Conservation (phyloP, 2,797 vertebrate species). For the Rachycentron canadum region DNA sequence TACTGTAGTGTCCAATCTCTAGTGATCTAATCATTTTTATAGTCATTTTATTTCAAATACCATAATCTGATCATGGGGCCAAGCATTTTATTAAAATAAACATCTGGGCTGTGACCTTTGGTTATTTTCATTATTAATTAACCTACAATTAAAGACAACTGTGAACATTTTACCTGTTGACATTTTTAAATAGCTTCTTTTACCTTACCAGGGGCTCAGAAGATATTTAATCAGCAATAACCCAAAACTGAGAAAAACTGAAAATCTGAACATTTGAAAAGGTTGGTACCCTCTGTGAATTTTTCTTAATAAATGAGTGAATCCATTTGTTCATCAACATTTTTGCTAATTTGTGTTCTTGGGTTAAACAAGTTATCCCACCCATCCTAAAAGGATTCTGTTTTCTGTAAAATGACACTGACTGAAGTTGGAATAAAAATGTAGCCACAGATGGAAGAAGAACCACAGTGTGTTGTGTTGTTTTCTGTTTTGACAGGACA, state of each 20-base stretch:
- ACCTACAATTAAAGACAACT: too few relatives aligned
- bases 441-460: slow-evolving; percentile 2
- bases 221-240: too few relatives aligned
- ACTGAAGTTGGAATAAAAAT: neutral
- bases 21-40: neutral
- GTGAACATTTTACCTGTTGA: too few relatives aligned
- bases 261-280: neutral
- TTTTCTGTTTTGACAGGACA: slow-evolving; percentile 27
- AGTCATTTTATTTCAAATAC: too few relatives aligned
- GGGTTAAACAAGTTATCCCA: neutral
- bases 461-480: slow-evolving; percentile 6
- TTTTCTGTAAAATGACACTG: neutral
- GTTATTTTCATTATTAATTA: too few relatives aligned
- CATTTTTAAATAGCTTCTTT: too few relatives aligned
- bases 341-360: neutral
- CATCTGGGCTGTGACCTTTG: too few relatives aligned
- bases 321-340: neutral
- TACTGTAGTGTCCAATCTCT: neutral
- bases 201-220: too few relatives aligned
- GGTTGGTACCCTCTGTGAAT: neutral
- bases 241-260: neutral
- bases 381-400: neutral
- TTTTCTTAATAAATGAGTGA: neutral
- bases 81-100: too few relatives aligned
- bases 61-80: too few relatives aligned